Base-by-base conservation (phyloP, 1,140 invertebrate species). In the Oreohelix idahoensis region DNA sequence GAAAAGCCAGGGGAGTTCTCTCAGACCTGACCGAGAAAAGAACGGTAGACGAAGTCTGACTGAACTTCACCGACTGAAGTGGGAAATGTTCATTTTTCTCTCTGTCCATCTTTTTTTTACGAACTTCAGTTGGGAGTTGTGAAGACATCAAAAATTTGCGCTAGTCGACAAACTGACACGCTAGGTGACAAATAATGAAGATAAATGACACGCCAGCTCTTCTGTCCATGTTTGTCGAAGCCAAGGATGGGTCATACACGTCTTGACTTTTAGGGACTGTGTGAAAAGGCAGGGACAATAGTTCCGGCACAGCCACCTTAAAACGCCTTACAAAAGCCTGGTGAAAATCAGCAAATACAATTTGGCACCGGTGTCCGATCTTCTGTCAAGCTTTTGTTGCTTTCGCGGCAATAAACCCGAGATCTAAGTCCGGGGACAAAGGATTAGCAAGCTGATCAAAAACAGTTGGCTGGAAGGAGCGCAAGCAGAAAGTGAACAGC, bases 181-280 rank as follows among this genome's bases (percentile, higher is more conserved):
- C 36, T 84, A 73, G 77, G 38, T 75, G 74, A 86, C 83, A 86
- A 86, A 84, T 86, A 84, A 86, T 86, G 83, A 86, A 84, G 85
- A 86, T 84, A 84, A 83, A 86, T 81, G 85, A 86, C 85, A 84
- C 53, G 49, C 39, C n/a, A 75, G 36, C 69, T 42, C 83, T 70
- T 66, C 49, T 66, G 77, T 84, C 79, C 71, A 75, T 84, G 85
- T 84, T 74, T 79, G 85, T 75, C 39, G 80, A 71, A 74, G 63
- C 58, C 36, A 74, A 63, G 77, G 85, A 84, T 71, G 81, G 81
- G 83, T 58, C 53, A 63, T 17, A 42, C 77, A 36, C 17, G 75
- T 70, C 75, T 83, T 78, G 82, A 78, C 80, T 82, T 82, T 75
- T 53, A 74, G 32, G 35, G 71, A 74, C 49, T 74, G 32, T 66